Conservation (phyloP, 2,888 invertebrate species). For the Caenorhabditis sp. region DNA sequence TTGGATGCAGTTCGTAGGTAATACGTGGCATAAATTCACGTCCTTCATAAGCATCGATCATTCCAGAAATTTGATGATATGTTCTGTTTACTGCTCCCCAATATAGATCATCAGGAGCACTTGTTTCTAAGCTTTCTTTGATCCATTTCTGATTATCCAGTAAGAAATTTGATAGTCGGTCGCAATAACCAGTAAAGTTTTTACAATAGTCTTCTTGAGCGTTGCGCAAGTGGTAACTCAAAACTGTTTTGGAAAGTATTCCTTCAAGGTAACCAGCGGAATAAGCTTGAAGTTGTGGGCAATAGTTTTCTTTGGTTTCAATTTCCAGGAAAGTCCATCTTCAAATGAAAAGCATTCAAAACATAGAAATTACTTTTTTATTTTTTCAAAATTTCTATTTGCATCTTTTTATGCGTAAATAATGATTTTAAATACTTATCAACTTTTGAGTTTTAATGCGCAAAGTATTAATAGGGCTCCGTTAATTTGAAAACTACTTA, state of each 20-base stretch:
- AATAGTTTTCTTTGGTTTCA: conserved; percentile 74
- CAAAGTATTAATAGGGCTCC: no score
- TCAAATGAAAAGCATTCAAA: no score
- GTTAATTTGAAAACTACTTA: no score
- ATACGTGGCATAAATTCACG: conserved; percentile 69
- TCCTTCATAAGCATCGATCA: conserved; percentile 75
- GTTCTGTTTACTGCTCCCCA: conserved; percentile 81
- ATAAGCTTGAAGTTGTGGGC: conserved; percentile 78
- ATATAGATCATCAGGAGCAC: conserved; percentile 79
- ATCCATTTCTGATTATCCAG: conserved; percentile 78
- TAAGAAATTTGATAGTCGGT: conserved; percentile 74
- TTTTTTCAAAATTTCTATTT: no score
- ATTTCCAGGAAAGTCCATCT: conserved; percentile 77
- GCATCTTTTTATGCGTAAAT: no score
- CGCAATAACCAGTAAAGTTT: conserved; percentile 80
- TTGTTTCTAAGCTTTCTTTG: conserved; percentile 70
- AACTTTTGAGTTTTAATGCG: no score
- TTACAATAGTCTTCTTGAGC: conserved; percentile 77
- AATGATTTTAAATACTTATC: no score
- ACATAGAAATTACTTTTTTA: not conserved
- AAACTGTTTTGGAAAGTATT: conserved; percentile 72
- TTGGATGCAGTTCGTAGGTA: conserved; percentile 77
- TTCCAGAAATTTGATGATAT: conserved; percentile 77
- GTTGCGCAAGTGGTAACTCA: conserved; percentile 74
- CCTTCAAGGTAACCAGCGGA: conserved; percentile 82